These are phyloP conservation scores for Noctua fimbriata DNA, from an alignment of 2,888 invertebrate species.

Conservation along the genomic window DNA sequence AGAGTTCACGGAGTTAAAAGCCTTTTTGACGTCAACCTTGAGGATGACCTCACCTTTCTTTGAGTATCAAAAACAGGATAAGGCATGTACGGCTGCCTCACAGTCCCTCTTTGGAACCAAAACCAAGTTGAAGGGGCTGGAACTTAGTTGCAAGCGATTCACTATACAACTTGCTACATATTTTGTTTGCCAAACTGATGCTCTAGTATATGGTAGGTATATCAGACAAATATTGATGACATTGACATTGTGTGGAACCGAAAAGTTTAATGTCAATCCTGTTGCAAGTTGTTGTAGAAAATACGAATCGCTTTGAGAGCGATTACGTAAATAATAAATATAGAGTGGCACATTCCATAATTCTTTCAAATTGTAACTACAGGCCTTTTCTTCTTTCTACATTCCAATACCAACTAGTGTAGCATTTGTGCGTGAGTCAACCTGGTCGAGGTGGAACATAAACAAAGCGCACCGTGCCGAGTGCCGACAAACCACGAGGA, in stretches of 20 bases:
- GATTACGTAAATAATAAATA: background rate
- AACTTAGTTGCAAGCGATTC: too few species aligned
- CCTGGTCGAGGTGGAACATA: background rate
- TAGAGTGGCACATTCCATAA: background rate
- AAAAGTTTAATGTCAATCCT: background rate
- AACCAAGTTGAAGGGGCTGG: too few species aligned
- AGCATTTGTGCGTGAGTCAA: background rate
- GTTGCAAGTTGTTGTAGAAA: background rate
- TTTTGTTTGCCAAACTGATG: background rate
- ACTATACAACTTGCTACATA: too few species aligned
- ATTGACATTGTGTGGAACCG: too few species aligned
- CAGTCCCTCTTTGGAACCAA: too few species aligned
- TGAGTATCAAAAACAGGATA: too few species aligned
- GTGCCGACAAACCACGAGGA: constrained; percentile 7
- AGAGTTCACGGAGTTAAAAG: too few species aligned
- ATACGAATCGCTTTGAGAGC: background rate
- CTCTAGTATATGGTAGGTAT: background rate
- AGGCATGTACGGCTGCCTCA: too few species aligned
- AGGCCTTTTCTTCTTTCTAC: background rate
- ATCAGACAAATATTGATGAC: background rate
- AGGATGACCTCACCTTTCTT: too few species aligned
- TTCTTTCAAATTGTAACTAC: background rate
- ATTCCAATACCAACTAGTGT: too few species aligned
- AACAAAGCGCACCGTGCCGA: constrained; percentile 9
- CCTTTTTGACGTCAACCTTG: too few species aligned